Evolutionary conservation across 2,113 vertebrate species (phyloP).

Genomic region (Nymphicus hollandicus): DNA sequence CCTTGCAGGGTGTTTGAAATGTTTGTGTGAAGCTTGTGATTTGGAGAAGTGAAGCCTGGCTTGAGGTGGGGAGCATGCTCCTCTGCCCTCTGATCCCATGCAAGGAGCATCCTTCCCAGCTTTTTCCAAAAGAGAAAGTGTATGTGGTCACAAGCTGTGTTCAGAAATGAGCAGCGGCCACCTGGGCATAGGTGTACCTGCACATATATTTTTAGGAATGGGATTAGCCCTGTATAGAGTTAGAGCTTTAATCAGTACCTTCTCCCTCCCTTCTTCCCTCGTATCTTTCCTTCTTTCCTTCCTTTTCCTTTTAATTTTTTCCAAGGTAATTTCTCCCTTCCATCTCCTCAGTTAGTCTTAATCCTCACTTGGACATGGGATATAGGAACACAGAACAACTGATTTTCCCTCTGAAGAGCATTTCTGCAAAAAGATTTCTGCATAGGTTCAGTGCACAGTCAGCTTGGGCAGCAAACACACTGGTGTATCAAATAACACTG

Average conservation of each 20-base stretch:
- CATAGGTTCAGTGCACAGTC: background rate
- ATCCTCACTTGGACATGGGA: background rate
- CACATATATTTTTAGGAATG: background rate
- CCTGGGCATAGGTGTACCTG: background rate
- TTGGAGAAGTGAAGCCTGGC: background rate
- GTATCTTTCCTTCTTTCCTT: background rate
- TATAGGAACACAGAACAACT: background rate
- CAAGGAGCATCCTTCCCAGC: background rate
- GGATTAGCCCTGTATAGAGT: background rate
- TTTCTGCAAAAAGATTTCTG: constrained; percentile 30
- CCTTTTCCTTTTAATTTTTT: background rate
- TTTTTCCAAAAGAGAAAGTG: background rate
- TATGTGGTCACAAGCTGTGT: background rate
- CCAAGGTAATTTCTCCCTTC: background rate
- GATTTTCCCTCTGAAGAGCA: background rate
- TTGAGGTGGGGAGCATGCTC: background rate
- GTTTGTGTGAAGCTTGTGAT: background rate
- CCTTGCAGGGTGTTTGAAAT: background rate
- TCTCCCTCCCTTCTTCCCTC: background rate
- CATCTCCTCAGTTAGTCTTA: background rate
- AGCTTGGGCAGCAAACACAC: background rate
- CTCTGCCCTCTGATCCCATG: fast-evolving
- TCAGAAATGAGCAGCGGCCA: background rate
- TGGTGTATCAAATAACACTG: background rate
- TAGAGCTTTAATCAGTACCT: background rate